A percentile compares a stretch with the other conserved stretches of the same genome.
phyloP scores from a whole-genome alignment of 1,140 invertebrate genomes.

The Drosophila kanapiae region DNA sequence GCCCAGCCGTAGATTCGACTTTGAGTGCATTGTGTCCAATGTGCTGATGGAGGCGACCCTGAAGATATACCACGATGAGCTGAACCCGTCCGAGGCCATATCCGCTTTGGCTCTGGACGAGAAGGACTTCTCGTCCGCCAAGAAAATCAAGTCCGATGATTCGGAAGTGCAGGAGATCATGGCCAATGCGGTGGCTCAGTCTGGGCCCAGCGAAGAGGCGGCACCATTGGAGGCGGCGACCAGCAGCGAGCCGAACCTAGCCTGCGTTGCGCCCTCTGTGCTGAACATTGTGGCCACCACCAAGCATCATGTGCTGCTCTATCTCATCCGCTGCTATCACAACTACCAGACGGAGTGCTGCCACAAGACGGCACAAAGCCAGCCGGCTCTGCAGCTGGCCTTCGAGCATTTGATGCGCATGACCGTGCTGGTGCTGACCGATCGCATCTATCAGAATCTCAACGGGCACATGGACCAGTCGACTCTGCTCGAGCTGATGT shows the following conservation, averaged over 20 bases:
- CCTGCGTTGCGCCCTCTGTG: slow-evolving; percentile 51
- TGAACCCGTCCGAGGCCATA: slow-evolving; percentile 31
- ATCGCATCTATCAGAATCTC: slow-evolving; percentile 68
- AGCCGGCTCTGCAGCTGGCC: slow-evolving; percentile 35
- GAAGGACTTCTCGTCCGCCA: slow-evolving; percentile 77
- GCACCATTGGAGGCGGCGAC: slow-evolving; percentile 9
- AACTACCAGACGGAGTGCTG: slow-evolving; percentile 73
- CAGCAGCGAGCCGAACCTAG: slow-evolving; percentile 22
- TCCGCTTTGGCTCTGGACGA: slow-evolving; percentile 34
- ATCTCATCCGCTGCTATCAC: slow-evolving; percentile 72
- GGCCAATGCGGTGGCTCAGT: slow-evolving; percentile 60
- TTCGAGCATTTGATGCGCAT: slow-evolving; percentile 63
- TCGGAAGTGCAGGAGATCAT: slow-evolving; percentile 80
- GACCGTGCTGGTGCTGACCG: slow-evolving; percentile 71
- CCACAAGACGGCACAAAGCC: slow-evolving; percentile 7
- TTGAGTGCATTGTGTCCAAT: slow-evolving; percentile 86
- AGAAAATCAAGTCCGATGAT: slow-evolving; percentile 84
- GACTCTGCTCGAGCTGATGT: slow-evolving; percentile 79
- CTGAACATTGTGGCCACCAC: slow-evolving; percentile 58
- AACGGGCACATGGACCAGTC: slow-evolving; percentile 67
- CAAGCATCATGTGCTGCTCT: slow-evolving; percentile 71
- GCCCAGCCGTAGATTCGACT: slow-evolving; percentile 77
- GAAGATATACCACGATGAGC: slow-evolving; percentile 86
- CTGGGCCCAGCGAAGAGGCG: slow-evolving; percentile 31
- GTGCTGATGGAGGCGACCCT: slow-evolving; percentile 88